phyloP scores from a whole-genome alignment of 2,888 invertebrate species.

The Apamea monoglypha region DNA sequence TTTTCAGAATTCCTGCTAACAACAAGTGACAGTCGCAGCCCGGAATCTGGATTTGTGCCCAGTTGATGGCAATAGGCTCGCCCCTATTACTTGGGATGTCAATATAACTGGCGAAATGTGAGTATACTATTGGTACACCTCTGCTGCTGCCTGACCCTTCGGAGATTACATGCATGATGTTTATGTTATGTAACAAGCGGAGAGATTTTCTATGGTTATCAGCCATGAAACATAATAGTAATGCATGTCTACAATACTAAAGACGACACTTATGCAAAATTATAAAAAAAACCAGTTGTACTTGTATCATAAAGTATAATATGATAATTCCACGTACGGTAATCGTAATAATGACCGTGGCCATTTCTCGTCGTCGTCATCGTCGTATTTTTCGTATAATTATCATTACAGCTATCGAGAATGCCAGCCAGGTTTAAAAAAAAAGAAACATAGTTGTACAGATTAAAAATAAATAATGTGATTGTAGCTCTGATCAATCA shows the following conservation, averaged over 20 bases:
- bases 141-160: too few relatives aligned
- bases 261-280: neutral
- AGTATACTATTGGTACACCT: too few relatives aligned
- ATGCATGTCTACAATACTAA: neutral
- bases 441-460: neutral
- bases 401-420: neutral
- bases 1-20: too few relatives aligned
- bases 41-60: neutral
- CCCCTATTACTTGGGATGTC: too few relatives aligned
- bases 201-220: neutral
- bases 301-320: neutral
- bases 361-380: neutral
- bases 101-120: too few relatives aligned
- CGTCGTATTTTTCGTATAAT: neutral
- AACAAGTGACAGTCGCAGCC: too few relatives aligned
- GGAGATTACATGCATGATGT: neutral
- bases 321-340: neutral
- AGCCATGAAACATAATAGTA: neutral
- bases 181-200: neutral
- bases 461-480: neutral
- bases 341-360: neutral
- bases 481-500: neutral
- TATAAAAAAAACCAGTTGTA: neutral
- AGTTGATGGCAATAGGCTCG: neutral
- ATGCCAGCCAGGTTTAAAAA: neutral